Base-by-base conservation (phyloP, 2,113 vertebrate species). In the Albula glossodonta region DNA sequence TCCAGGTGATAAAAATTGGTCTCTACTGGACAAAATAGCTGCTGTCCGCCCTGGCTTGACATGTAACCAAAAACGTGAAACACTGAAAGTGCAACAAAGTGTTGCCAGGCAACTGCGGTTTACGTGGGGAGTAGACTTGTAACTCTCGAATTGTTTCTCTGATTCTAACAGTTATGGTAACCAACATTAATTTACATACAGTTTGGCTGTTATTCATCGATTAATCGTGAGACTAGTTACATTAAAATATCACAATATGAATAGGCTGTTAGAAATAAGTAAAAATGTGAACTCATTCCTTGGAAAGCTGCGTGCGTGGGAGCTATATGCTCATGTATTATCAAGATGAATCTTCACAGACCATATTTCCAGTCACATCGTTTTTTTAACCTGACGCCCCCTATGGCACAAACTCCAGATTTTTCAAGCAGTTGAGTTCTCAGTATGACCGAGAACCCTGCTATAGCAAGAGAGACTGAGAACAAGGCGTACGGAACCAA, bases 81-180 rank as follows among this genome's bases (percentile, higher is more conserved):
- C 48, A n/a, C 56, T 53, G 2, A 56, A 15, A 51, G 70, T 9
- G 81, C 60, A 86, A 90, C 87, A 89, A 19, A 57, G 22, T 84
- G 88, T 93, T 93, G 91, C 93, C 84, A 89, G 87, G 93, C 85
- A 93, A 93, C 91, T 51, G 82, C 63, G 5, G 60, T 78, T 63
- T 82, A 81, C 84, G 82, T 22, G 57, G 12, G 22, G 63, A 9
- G 4, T 70, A 17, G 70, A 10, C 5, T 31, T 25, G 70, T n/a
- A 74, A 74, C 19, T 25, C 22, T 31, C n/a, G n/a, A 10, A n/a
- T 25, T 5, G 70, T 82, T 19, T 10, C 80, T 15, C 4, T 15
- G 31, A 6, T n/a, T 56, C 8, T 25, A 53, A 25, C 25, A 25
- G 25, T 7, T 53, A 2, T 9, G 8, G 50, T 31, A 12, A 10